Conservation (phyloP, 2,888 invertebrate species). For the Amaurobius ferox region DNA sequence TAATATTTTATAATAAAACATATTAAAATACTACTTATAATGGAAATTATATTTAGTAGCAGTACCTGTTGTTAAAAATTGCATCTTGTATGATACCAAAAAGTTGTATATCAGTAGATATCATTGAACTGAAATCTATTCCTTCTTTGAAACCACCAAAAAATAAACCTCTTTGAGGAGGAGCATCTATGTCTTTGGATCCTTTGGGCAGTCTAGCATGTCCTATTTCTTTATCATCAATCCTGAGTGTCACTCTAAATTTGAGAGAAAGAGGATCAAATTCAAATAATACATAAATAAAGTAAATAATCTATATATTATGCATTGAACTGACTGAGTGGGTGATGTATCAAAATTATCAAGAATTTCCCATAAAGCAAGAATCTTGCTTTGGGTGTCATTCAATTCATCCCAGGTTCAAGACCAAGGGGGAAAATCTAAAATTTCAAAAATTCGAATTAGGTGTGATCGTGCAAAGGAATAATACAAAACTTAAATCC, state of each 20-base stretch:
- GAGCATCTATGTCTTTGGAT: constrained; percentile 77
- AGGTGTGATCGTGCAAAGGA: too few relatives aligned
- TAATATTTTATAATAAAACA: too few relatives aligned
- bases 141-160: constrained; percentile 85
- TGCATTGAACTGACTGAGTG: too few relatives aligned
- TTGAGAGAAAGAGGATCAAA: constrained; percentile 68
- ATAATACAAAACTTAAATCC: too few relatives aligned
- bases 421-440: too few relatives aligned
- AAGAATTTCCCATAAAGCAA: too few relatives aligned
- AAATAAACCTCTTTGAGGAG: constrained; percentile 83
- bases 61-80: constrained; percentile 87
- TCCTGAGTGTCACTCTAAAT: constrained; percentile 82
- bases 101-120: constrained; percentile 82
- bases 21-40: too few relatives aligned
- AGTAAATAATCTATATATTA: background rate
- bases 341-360: too few relatives aligned
- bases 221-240: constrained; percentile 84
- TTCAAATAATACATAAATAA: background rate
- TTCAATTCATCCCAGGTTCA: too few relatives aligned
- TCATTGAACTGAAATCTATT: constrained; percentile 80
- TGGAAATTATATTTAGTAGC: too few relatives aligned
- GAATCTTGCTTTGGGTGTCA: too few relatives aligned
- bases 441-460: too few relatives aligned
- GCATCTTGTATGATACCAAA: constrained; percentile 90
- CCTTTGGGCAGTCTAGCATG: constrained; percentile 77